These are phyloP conservation scores for Sitodiplosis mosellana DNA, from an alignment of 1,140 invertebrate genomes.

Conservation along the genomic window DNA sequence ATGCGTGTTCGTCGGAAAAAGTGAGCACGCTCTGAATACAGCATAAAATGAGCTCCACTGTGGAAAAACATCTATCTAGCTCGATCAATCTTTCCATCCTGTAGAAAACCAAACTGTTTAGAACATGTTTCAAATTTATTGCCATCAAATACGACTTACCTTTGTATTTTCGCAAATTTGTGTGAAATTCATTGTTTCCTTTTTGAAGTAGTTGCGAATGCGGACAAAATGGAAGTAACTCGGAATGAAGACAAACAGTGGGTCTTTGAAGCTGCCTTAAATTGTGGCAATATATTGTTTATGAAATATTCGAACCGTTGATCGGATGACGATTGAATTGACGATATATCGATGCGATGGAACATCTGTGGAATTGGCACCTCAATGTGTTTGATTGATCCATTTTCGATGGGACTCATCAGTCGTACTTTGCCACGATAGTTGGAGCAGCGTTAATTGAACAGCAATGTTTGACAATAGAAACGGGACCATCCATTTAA, in stretches of 20 bases:
- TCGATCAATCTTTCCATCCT: slow-evolving; percentile 67
- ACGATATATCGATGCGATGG: slow-evolving; percentile 38
- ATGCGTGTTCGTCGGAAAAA: slow-evolving; percentile 78
- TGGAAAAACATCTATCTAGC: slow-evolving; percentile 87
- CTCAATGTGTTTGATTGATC: slow-evolving; percentile 53
- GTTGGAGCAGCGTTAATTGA: slow-evolving; percentile 70
- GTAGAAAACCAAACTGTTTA: slow-evolving; percentile 8
- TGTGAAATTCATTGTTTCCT: slow-evolving; percentile 66
- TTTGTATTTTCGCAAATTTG: slow-evolving; percentile 80
- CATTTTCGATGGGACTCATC: slow-evolving; percentile 36
- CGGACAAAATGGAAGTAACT: slow-evolving; percentile 93
- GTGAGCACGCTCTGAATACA: slow-evolving; percentile 88
- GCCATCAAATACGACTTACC: slow-evolving; percentile 23
- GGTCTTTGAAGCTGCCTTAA: slow-evolving; percentile 54
- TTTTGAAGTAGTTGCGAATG: slow-evolving; percentile 80
- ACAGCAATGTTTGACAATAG: slow-evolving; percentile 79
- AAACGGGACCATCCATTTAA: slow-evolving; percentile 71
- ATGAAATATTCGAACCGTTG: slow-evolving; percentile 76
- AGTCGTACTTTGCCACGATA: slow-evolving; percentile 60
- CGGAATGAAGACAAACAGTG: slow-evolving; percentile 81
- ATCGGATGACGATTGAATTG: slow-evolving; percentile 42
- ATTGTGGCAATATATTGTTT: slow-evolving; percentile 67
- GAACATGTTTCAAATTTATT: not conserved
- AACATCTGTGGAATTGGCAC: slow-evolving; percentile 52
- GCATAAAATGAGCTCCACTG: slow-evolving; percentile 64